Conservation (phyloP, 2,113 vertebrate genomes). For the Seriola aureovittata region DNA sequence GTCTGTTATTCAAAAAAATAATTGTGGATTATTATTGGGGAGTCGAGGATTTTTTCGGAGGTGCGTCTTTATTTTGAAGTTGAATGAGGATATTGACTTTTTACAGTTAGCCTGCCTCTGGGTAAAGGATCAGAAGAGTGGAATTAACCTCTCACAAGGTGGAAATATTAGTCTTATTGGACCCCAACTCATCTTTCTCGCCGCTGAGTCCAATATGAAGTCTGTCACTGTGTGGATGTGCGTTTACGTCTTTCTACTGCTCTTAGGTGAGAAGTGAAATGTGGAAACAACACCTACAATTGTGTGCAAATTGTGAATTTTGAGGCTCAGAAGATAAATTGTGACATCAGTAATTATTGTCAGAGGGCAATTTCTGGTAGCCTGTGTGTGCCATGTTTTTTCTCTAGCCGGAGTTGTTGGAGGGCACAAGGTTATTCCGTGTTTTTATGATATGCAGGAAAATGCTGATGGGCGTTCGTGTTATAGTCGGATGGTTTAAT, state of each 20-base stretch:
- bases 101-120: conserved; percentile 45
- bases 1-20: conserved; percentile 31
- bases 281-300: neutral
- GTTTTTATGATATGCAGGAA: neutral
- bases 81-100: conserved; percentile 71
- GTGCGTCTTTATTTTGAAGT: conserved; percentile 52
- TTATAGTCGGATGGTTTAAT: conserved; percentile 1
- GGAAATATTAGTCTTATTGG: conserved; percentile 64
- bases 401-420: conserved; percentile 5
- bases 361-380: neutral
- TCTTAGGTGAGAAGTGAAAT: conserved; percentile 75
- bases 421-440: conserved; percentile 16
- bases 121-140: conserved; percentile 61
- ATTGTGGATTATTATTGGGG: conserved; percentile 71
- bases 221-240: conserved; percentile 76
- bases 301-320: conserved; percentile 2
- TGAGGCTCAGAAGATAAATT: neutral
- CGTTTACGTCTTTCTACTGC: conserved; percentile 66
- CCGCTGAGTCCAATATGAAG: conserved; percentile 71
- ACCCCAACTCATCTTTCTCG: conserved; percentile 48
- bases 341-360: neutral
- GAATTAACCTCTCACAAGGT: conserved; percentile 65
- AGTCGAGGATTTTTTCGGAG: conserved; percentile 49
- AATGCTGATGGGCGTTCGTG: conserved; percentile 6
- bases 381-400: neutral